Evolutionary conservation across 2,888 invertebrate species (phyloP), one percentile per base, ranked within the genome.

Genomic region (Heliconius sara): DNA sequence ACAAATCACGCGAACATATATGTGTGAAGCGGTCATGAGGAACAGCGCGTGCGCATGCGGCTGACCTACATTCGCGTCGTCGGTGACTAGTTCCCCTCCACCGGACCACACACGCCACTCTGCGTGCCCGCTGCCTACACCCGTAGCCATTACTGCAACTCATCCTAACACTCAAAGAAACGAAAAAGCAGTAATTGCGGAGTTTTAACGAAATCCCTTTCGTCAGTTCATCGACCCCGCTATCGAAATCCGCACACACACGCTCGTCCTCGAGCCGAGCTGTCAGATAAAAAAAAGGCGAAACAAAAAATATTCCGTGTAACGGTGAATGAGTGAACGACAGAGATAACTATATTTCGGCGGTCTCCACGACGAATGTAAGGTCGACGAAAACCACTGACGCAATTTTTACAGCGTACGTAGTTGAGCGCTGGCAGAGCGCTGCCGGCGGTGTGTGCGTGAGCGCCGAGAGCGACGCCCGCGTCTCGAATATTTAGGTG

Each of bases 401-500:
- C 94, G 95, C 95, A 95, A 95, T 95, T 95, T 95, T 95, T 95
- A 94, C 92, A 93, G 91, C 91, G 94, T 92, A 92, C 93, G 94
- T 94, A 95, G 94, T 94, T 93, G 93, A 93, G 92, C 87, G 91
- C 90, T 87, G 92, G 92, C 91, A 88, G 85, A 86, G 89, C 83
- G 10, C 0, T 3, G 60, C 10, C 10, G 60, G 60, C 91, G 92
- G 91, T 93, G 95, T 94, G 95, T 95, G 95, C 91, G 95, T 94
- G 95, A 90, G 92, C 89, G 93, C 91, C 90, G 94, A 94, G 95
- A 94, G 93, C 95, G 94, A 94, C 94, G 94, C 93, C 95, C 95
- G 95, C 94, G 94, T 94, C 93, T 90, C 94, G 95, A 94, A 95
- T 95, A 95, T 95, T 95, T 95, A 95, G 95, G 95, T 95, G 95